Base-by-base conservation (phyloP, 2,113 vertebrate species). In the Bucco capensis region DNA sequence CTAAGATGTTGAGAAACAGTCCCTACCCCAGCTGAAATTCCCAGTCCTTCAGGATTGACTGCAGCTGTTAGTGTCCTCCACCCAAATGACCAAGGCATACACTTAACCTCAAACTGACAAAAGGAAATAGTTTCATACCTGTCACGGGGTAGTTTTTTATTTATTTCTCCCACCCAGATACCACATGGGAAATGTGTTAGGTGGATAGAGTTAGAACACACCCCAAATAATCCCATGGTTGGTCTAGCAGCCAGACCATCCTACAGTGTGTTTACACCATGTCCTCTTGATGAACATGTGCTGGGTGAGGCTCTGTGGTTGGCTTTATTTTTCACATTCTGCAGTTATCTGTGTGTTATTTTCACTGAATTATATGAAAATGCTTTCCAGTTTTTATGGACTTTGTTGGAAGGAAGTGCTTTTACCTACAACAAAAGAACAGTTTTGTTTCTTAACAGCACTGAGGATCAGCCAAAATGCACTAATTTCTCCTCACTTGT, bases 401-500 rank as follows among this genome's bases (percentile, higher is more conserved):
- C 38, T 51, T 75, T 46, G 73, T 94, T 90, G 84, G 77, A 95
- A 94, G 19, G 35, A 90, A 64, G 33, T 51, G 40, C 27, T 93
- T 90, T 79, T 92, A 92, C 83, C 83, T 89, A 85, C 64, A 89
- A 87, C 66, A 90, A 90, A 95, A 82, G 86, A 93, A 85, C 42
- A 73, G 46, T 76, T 96, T 93, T 93, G 78, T 96, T 93, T 93
- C 90, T 94, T 84, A 92, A 90, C 54, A 78, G 66, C 42, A 76
- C 71, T 54, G 54, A 86, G 33, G 42, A 76, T 90, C 93, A 95
- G 90, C 83, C 84, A 95, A 95, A 96, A 94, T 79, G 86, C 84
- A 92, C 90, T 94, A 89, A 96, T 93, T 95, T 93, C 51, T 94
- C 71, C 72, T 95, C 88, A 96, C 89, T 96, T 93, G 92, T 96